These are phyloP conservation scores for Leucania comma DNA, from an alignment of 2,888 invertebrate species.

Conservation along the genomic window DNA sequence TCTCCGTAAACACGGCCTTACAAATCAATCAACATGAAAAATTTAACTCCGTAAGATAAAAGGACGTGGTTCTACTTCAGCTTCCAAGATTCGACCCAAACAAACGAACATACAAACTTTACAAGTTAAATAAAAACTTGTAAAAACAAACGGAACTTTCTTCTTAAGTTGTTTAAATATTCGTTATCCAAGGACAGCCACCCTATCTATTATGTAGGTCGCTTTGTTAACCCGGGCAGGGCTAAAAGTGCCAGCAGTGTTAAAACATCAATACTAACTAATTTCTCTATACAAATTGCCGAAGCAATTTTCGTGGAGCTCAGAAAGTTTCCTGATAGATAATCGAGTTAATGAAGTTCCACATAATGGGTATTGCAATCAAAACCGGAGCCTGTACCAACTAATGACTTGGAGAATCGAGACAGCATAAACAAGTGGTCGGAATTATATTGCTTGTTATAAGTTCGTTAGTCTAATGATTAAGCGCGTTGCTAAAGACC, in stretches of 20 bases:
- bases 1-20: no score
- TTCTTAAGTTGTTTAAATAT: background rate
- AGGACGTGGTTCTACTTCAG: no score
- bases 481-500: slow-evolving; percentile 17
- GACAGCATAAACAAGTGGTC: slow-evolving; percentile 30
- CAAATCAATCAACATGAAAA: no score
- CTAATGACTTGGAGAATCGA: slow-evolving; percentile 47
- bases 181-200: background rate
- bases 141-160: background rate
- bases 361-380: slow-evolving; percentile 55
- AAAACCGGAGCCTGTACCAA: slow-evolving; percentile 41
- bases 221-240: slow-evolving; percentile 8
- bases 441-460: slow-evolving; percentile 46
- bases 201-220: slow-evolving; percentile 3
- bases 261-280: slow-evolving; percentile 51
- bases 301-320: slow-evolving; percentile 28
- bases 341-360: slow-evolving; percentile 55
- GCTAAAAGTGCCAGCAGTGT: slow-evolving; percentile 20
- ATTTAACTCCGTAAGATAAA: no score
- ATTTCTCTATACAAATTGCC: slow-evolving; percentile 46
- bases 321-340: slow-evolving; percentile 49
- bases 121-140: no score
- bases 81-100: no score
- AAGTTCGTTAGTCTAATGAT: slow-evolving; percentile 46
- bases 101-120: no score